Evolutionary conservation across 2,113 vertebrate species (phyloP).

Genomic region (Corythornis madagascariensis): DNA sequence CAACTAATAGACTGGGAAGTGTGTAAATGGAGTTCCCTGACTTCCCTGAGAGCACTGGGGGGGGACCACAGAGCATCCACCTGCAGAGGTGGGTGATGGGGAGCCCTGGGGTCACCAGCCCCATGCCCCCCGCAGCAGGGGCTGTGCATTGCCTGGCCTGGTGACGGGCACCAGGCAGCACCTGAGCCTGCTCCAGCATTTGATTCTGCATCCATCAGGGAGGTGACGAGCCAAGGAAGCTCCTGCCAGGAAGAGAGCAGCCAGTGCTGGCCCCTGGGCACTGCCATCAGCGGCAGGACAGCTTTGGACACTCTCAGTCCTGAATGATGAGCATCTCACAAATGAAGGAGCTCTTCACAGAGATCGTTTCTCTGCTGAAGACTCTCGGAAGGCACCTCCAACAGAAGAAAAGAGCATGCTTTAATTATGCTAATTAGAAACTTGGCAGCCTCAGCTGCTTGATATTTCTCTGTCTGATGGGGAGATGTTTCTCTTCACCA

Average conservation of each 20-base stretch:
- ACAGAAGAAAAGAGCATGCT: not conserved
- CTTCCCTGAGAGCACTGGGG: not conserved
- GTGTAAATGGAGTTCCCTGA: not conserved
- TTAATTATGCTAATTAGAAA: constrained; percentile 24
- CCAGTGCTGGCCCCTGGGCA: rapidly evolving
- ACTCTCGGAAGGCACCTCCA: not conserved
- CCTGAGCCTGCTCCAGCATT: rapidly evolving
- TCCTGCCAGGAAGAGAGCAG: not conserved
- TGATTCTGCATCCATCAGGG: rapidly evolving
- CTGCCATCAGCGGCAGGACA: not conserved
- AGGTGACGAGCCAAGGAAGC: rapidly evolving
- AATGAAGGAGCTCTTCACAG: not conserved
- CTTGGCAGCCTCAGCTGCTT: not conserved
- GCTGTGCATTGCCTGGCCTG: not conserved
- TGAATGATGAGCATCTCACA: not conserved
- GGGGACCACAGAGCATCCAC: not conserved
- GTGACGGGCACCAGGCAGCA: rapidly evolving
- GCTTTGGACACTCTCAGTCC: not conserved
- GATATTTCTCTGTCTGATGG: not conserved
- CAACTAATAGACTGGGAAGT: rapidly evolving
- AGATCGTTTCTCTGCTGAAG: not conserved
- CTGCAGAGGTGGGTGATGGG: not conserved
- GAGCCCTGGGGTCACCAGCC: not conserved
- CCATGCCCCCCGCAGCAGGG: not conserved
- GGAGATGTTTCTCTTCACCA: not conserved